Evolutionary conservation across 2,797 vertebrate species (phyloP), one percentile per base, ranked within the genome.

Genomic region (Chrosomus eos): DNA sequence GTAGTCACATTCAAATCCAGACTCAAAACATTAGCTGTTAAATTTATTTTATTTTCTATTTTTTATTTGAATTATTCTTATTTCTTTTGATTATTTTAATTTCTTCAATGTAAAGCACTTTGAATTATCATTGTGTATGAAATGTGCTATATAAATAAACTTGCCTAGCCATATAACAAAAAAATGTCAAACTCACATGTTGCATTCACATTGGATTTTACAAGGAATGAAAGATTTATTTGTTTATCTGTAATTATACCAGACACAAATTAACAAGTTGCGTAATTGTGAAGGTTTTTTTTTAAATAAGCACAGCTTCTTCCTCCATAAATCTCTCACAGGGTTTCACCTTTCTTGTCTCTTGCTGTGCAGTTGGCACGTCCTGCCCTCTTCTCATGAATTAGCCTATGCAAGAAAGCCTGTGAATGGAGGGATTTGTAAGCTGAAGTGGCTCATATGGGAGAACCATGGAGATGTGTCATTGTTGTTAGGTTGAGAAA

Each of bases 361-460:
- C 77, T 58, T 55, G 73, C 76, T 87, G 79, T 85, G 70, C 81
- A 76, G 80, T 83, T 87, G 85, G 81, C 88, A 89, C 55, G 81
- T 67, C 64, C 55, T 53, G 48, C 74, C 1, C 81, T 55, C 64
- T 80, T 76, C 74, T 82, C 58, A 79, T 85, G 85, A 88, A 82
- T 86, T 86, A 84, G 64, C 68, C 51, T 19, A 67, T 75, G 73
- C 53, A 88, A 83, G 36, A 62, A 36, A 80, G 82, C 31, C 67
- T 84, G 38, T 88, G 85, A 88, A 88, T 67, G 48, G 85, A 72
- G 79, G 82, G 83, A 84, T 86, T 88, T 88, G 78, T 88, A 73
- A 80, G 84, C 81, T 87, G 70, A 85, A 81, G 87, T 83, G 86
- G 68, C 80, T 81, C 82, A 80, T 53, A 80, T 64, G 60, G 45